Evolutionary conservation across 2,113 vertebrate species (phyloP).

Genomic region (Semnopithecus entellus): DNA sequence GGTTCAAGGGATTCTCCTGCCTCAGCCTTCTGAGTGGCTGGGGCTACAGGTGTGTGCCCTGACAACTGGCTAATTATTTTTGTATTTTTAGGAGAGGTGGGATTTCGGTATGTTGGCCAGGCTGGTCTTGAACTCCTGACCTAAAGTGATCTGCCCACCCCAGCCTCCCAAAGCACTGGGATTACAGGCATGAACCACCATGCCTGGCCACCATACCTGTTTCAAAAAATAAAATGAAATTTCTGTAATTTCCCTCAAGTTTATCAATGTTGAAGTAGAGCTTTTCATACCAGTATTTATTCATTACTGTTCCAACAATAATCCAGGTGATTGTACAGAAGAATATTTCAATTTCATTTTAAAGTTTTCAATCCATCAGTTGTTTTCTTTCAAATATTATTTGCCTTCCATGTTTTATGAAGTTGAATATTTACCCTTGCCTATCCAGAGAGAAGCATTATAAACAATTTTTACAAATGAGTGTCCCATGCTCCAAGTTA

Average conservation of each 20-base stretch:
- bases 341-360: neutral
- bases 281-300: neutral
- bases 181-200: too few relatives aligned
- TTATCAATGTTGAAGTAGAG: conserved; percentile 1
- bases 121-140: too few relatives aligned
- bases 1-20: too few relatives aligned
- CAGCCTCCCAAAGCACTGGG: too few relatives aligned
- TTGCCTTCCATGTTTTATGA: neutral
- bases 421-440: neutral
- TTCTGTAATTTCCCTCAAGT: neutral
- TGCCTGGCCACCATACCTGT: neutral
- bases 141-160: too few relatives aligned
- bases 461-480: neutral
- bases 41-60: too few relatives aligned
- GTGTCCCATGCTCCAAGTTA: neutral
- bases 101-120: too few relatives aligned
- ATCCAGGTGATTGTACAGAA: neutral
- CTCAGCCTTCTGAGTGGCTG: too few relatives aligned
- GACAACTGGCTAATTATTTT: too few relatives aligned
- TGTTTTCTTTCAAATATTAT: neutral
- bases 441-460: neutral
- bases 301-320: neutral
- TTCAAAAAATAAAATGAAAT: conserved; percentile 17
- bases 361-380: neutral
- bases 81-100: too few relatives aligned